phyloP scores from a whole-genome alignment of 2,797 vertebrate genomes.

The Gobionotothen gibberifrons region DNA sequence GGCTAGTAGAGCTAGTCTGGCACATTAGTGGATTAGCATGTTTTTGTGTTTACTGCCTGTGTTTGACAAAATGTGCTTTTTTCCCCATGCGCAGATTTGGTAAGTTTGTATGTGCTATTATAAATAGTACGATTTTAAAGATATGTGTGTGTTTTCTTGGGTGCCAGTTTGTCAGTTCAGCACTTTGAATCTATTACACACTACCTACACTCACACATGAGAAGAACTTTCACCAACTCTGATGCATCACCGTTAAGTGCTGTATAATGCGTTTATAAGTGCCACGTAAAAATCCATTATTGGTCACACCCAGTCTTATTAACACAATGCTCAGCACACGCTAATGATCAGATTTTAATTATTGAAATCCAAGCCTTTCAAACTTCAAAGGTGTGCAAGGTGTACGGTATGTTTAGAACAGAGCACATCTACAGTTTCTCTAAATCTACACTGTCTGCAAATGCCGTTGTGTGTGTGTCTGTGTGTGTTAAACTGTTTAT shows the following conservation, averaged over 20 bases:
- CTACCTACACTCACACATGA: conserved; percentile 5
- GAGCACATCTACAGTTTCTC: conserved; percentile 13
- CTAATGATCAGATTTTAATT: conserved; percentile 50
- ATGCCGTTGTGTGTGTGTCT: conserved; percentile 31
- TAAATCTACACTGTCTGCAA: conserved; percentile 4
- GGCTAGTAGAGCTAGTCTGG: conserved; percentile 69
- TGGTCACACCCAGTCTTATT: conserved; percentile 50
- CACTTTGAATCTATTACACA: conserved; percentile 36
- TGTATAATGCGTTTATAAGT: conserved; percentile 60
- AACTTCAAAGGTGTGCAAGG: conserved; percentile 43
- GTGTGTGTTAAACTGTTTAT: conserved; percentile 63
- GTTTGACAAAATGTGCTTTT: conserved; percentile 23
- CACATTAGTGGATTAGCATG: conserved; percentile 46
- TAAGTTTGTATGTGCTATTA: not conserved
- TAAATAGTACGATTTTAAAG: conserved; percentile 13
- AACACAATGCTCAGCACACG: conserved; percentile 39
- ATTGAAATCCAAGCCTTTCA: conserved; percentile 47
- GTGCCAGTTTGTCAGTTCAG: conserved; percentile 12
- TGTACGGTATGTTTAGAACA: conserved; percentile 28
- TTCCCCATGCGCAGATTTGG: conserved; percentile 9
- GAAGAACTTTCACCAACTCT: conserved; percentile 42
- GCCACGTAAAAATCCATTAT: conserved; percentile 50
- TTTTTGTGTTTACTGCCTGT: conserved; percentile 31
- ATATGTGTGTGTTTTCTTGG: conserved; percentile 1
- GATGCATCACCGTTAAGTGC: conserved; percentile 42